Evolutionary conservation across 2,888 invertebrate genomes (phyloP).

Genomic region (Erebia palarica): DNA sequence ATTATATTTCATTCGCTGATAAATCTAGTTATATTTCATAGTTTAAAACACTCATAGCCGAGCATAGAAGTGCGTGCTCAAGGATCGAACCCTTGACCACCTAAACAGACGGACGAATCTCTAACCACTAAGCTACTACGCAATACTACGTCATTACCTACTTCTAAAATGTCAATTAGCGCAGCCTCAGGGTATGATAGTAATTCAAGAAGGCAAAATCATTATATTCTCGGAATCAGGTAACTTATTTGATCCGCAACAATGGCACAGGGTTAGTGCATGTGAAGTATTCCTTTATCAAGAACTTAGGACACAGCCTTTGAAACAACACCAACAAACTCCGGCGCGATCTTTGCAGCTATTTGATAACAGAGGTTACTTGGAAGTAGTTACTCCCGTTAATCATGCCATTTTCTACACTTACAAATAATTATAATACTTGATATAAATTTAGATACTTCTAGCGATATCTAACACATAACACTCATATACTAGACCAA

Average conservation of each 20-base stretch:
- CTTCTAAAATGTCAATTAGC: too few species aligned
- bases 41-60: too few species aligned
- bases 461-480: too few species aligned
- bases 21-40: too few species aligned
- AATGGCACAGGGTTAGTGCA: constrained; percentile 35
- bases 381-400: constrained; percentile 33
- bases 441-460: neutral
- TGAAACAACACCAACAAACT: constrained; percentile 41
- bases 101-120: too few species aligned
- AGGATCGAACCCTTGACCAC: too few species aligned
- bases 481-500: too few species aligned
- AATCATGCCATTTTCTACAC: constrained; percentile 39
- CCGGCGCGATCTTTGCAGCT: constrained; percentile 50
- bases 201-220: neutral
- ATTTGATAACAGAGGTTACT: constrained; percentile 54
- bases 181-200: too few species aligned
- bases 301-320: constrained; percentile 45
- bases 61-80: too few species aligned
- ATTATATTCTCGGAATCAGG: neutral
- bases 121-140: too few species aligned
- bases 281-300: constrained; percentile 53
- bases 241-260: constrained; percentile 16
- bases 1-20: too few species aligned
- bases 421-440: neutral
- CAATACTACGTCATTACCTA: too few species aligned